A percentile compares a stretch with the other conserved stretches of the same genome.
phyloP scores from a whole-genome alignment of 2,888 invertebrate genomes.

The Lymantria monacha region DNA sequence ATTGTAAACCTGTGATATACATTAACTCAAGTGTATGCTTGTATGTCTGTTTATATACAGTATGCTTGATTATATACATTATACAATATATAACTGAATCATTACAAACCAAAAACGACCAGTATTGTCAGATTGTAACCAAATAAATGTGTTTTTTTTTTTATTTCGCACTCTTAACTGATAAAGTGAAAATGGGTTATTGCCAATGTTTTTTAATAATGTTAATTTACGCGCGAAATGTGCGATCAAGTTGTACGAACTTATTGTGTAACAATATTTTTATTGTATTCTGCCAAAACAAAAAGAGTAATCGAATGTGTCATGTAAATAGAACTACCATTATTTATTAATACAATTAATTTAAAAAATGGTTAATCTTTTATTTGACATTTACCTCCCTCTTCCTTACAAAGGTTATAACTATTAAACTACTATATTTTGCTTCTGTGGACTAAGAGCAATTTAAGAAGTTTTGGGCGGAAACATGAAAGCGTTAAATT shows the following conservation, averaged over 20 bases:
- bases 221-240: constrained; percentile 34
- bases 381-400: constrained; percentile 35
- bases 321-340: constrained; percentile 83
- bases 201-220: constrained; percentile 55
- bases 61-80: constrained; percentile 47
- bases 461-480: too few species aligned
- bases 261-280: constrained; percentile 77
- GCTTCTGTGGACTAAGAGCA: too few species aligned
- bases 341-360: constrained; percentile 83
- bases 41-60: constrained; percentile 59
- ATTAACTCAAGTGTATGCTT: constrained; percentile 65
- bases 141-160: constrained; percentile 50
- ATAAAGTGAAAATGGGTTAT: constrained; percentile 50
- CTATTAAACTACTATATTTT: background rate
- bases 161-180: constrained; percentile 35
- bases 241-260: constrained; percentile 49
- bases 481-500: too few species aligned
- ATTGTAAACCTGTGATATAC: constrained; percentile 79
- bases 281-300: constrained; percentile 82
- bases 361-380: constrained; percentile 59
- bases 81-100: constrained; percentile 20
- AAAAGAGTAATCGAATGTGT: constrained; percentile 79
- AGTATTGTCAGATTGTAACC: constrained; percentile 75
- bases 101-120: constrained; percentile 70
- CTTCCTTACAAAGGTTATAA: too few species aligned